Conservation (phyloP, 2,797 vertebrate species). For the Aplochiton taeniatus region DNA sequence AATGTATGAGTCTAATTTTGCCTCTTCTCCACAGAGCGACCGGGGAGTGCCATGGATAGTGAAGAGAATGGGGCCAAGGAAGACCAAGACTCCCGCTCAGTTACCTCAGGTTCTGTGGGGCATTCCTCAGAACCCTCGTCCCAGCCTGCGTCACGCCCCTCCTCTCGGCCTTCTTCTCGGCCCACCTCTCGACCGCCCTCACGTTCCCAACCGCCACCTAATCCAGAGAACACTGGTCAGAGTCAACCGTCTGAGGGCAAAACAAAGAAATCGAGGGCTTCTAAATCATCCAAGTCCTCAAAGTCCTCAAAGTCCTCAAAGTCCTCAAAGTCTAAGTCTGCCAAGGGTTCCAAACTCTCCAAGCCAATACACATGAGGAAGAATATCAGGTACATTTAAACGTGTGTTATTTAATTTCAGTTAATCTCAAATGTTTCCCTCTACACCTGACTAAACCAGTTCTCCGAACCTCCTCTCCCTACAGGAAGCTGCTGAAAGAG, state of each 20-base stretch:
- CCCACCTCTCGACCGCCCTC: conserved; percentile 44
- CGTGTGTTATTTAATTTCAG: not conserved
- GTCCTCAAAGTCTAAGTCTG: conserved; percentile 35
- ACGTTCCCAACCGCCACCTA: conserved; percentile 51
- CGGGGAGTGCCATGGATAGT: conserved; percentile 77
- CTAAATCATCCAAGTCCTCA: conserved; percentile 66
- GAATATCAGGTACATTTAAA: conserved; percentile 87
- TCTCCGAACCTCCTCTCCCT: conserved; percentile 13
- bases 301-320: conserved; percentile 59
- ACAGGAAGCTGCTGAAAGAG: conserved; percentile 93
- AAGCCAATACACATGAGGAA: conserved; percentile 95
- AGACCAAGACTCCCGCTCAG: conserved; percentile 83
- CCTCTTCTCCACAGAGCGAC: conserved; percentile 75
- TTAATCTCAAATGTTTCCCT: conserved; percentile 1
- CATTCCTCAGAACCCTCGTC: conserved; percentile 75
- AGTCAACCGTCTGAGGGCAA: conserved; percentile 79
- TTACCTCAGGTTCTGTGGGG: conserved; percentile 88
- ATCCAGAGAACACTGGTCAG: conserved; percentile 72
- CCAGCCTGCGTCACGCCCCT: conserved; percentile 73
- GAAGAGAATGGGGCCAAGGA: conserved; percentile 74
- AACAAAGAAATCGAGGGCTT: conserved; percentile 79
- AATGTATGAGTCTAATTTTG: too few relatives aligned
- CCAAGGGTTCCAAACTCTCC: conserved; percentile 60
- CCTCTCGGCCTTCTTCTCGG: conserved; percentile 64
- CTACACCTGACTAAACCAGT: not conserved